Evolutionary conservation across 2,797 vertebrate genomes (phyloP).

Genomic region (Tokudaia muenninki): DNA sequence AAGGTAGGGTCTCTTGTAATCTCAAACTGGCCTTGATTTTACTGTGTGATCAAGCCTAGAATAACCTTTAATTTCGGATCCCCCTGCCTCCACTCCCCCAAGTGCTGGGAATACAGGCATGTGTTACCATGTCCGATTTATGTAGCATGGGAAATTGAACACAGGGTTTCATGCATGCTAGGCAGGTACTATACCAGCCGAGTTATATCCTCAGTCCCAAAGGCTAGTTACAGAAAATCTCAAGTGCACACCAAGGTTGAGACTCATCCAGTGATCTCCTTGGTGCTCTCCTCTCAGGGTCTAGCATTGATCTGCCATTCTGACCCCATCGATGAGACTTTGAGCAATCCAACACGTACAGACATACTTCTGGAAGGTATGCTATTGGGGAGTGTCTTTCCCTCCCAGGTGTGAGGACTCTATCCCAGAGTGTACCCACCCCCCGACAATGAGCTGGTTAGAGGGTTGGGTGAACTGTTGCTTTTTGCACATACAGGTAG

Average conservation of each 20-base stretch:
- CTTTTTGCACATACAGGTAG: not conserved
- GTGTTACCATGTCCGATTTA: not conserved
- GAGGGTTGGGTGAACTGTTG: not conserved
- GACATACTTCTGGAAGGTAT: not conserved
- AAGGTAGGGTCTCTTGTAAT: not conserved
- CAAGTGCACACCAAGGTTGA: not conserved
- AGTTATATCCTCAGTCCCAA: not conserved
- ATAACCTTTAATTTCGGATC: not conserved
- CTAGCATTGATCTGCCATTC: not conserved
- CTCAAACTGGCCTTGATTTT: not conserved
- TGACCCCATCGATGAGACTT: not conserved
- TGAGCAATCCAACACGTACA: not conserved
- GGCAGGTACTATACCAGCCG: too few species aligned
- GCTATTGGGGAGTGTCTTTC: accelerated
- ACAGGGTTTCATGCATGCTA: not conserved
- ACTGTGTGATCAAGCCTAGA: not conserved
- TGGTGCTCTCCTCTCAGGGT: not conserved
- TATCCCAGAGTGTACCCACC: not conserved
- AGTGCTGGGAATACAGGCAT: not conserved
- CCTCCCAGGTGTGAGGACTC: not conserved
- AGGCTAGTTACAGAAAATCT: not conserved
- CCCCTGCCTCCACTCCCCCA: not conserved
- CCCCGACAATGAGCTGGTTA: not conserved
- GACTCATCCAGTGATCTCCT: not conserved
- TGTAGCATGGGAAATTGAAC: not conserved